These are phyloP conservation scores for Luperina testacea DNA, from an alignment of 2,888 invertebrate species.

Conservation along the genomic window DNA sequence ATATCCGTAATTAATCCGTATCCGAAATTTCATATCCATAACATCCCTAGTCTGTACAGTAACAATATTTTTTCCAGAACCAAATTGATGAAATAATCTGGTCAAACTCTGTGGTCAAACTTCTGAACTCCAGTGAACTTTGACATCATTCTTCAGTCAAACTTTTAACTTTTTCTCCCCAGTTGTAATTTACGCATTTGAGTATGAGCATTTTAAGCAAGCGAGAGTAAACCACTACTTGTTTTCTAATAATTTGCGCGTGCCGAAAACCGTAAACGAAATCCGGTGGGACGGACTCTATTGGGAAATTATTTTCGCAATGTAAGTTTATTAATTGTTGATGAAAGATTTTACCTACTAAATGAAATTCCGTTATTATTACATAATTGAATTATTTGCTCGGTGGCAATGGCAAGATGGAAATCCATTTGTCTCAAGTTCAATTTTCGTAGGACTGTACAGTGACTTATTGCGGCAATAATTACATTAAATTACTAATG, in stretches of 20 bases:
- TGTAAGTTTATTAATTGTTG: background rate
- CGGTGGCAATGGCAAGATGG: too few species aligned
- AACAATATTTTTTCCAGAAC: background rate
- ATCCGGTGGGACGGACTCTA: background rate
- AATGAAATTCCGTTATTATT: too few species aligned
- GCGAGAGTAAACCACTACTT: background rate
- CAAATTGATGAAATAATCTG: conserved; percentile 19
- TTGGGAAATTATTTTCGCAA: background rate
- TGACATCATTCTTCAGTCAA: conserved; percentile 28
- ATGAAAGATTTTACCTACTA: too few species aligned
- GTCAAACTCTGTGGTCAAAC: too few species aligned
- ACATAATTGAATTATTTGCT: too few species aligned
- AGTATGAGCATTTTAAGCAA: conserved; percentile 34
- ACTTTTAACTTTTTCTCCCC: conserved; percentile 25
- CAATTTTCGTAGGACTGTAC: too few species aligned
- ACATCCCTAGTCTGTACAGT: too few species aligned
- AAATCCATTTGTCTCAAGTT: too few species aligned
- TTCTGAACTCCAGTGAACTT: conserved; percentile 48
- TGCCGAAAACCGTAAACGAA: background rate
- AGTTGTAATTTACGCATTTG: conserved; percentile 4
- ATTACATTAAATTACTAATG: too few species aligned
- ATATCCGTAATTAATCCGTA: too few species aligned
- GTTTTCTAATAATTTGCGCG: background rate
- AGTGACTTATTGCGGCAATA: too few species aligned
- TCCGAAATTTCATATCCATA: too few species aligned